Evolutionary conservation across 2,888 invertebrate species (phyloP).

Genomic region (Drosophila sordidula): DNA sequence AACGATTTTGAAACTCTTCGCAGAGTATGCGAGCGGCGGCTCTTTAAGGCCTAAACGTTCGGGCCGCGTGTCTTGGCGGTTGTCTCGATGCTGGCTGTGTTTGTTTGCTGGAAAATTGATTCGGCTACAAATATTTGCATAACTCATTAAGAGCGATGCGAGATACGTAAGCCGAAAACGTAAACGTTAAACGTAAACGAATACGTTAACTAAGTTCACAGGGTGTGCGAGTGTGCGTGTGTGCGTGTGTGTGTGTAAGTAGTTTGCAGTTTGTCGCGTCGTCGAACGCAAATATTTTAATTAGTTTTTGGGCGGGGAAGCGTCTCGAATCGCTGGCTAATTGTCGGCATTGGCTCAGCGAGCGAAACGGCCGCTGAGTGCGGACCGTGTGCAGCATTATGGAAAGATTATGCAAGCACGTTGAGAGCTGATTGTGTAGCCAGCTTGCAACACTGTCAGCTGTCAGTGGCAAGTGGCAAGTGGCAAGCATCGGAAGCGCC

Average conservation of each 20-base stretch:
- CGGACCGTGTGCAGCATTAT: constrained; percentile 56
- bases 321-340: constrained; percentile 56
- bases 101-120: constrained; percentile 64
- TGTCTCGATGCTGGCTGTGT: constrained; percentile 14
- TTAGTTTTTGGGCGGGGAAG: constrained; percentile 69
- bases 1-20: too few relatives aligned
- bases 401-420: constrained; percentile 68
- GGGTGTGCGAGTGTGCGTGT: constrained; percentile 16
- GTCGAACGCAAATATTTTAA: constrained; percentile 72
- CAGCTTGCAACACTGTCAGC: not conserved
- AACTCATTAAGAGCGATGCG: constrained; percentile 70
- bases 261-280: constrained; percentile 61
- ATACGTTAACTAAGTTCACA: constrained; percentile 21
- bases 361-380: constrained; percentile 43
- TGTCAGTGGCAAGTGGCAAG: not conserved
- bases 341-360: constrained; percentile 49
- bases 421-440: constrained; percentile 25
- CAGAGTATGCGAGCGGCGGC: constrained; percentile 17
- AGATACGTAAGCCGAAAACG: constrained; percentile 44
- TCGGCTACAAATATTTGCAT: constrained; percentile 74
- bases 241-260: constrained; percentile 1
- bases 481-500: not conserved
- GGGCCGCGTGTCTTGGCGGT: not conserved
- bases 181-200: constrained; percentile 8
- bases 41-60: not conserved